Evolutionary conservation across 1,140 invertebrate genomes (phyloP).

Genomic region (Philotrypesis tridentata): DNA sequence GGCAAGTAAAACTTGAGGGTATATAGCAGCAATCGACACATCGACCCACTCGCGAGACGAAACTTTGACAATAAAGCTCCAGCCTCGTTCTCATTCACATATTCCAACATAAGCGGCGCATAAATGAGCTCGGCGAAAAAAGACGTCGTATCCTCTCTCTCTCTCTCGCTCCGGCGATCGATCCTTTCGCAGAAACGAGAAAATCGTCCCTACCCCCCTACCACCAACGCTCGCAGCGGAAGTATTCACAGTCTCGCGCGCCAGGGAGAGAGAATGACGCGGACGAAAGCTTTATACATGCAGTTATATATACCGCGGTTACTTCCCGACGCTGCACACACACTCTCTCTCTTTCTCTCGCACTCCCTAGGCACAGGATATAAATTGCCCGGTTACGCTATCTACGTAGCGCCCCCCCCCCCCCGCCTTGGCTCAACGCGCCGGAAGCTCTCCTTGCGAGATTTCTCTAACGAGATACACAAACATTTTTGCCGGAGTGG

Average conservation of each 20-base stretch:
- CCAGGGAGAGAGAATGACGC: neutral
- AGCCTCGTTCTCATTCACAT: neutral
- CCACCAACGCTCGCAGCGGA: too few relatives aligned
- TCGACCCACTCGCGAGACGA: neutral
- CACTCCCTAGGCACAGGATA: neutral
- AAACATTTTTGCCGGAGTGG: neutral
- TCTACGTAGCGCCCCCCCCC: too few relatives aligned
- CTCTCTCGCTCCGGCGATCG: neutral
- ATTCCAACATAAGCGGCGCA: neutral
- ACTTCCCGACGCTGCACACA: neutral
- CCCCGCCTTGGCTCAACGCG: neutral
- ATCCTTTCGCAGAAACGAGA: neutral
- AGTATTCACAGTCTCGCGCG: neutral
- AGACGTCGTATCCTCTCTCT: neutral
- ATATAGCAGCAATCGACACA: neutral
- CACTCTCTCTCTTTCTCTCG: too few relatives aligned
- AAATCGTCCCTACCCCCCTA: neutral
- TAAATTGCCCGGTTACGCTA: neutral
- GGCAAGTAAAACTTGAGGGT: neutral
- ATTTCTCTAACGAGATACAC: slow-evolving; percentile 21
- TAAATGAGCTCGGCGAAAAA: neutral
- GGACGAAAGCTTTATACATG: neutral
- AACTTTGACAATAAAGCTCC: neutral
- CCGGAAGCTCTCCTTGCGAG: neutral
- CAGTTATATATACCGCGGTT: neutral